phyloP scores from a whole-genome alignment of 2,113 vertebrate genomes.

The Trinectes maculatus region DNA sequence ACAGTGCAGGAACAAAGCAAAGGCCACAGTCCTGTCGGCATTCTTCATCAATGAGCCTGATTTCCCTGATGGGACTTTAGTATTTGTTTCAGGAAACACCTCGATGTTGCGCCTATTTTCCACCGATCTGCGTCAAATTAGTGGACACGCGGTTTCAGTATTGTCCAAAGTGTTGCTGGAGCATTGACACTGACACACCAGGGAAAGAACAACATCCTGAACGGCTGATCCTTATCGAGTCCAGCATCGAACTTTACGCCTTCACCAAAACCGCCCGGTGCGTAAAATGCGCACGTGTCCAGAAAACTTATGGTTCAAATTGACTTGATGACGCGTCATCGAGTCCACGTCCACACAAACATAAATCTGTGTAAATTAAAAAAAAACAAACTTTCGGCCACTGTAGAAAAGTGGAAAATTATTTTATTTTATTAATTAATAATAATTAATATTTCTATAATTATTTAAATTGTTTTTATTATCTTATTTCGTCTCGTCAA shows the following conservation, averaged over 20 bases:
- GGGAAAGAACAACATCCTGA: constrained; percentile 48
- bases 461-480: too few species aligned
- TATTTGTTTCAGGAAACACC: constrained; percentile 42
- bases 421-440: too few species aligned
- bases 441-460: too few species aligned
- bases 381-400: too few species aligned
- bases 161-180: not conserved
- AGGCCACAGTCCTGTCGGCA: not conserved
- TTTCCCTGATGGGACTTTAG: constrained; percentile 40
- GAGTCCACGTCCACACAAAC: not conserved
- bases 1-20: not conserved
- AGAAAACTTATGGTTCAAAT: too few species aligned
- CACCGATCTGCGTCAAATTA: constrained; percentile 5
- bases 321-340: not conserved
- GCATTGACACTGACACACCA: not conserved
- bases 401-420: too few species aligned
- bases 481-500: too few species aligned
- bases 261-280: not conserved
- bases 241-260: too few species aligned
- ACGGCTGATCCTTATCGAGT: not conserved
- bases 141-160: too few species aligned
- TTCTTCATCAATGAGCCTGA: constrained; percentile 25
- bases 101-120: constrained; percentile 28
- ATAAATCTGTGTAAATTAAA: too few species aligned
- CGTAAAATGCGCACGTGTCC: not conserved